Conservation (phyloP, 2,888 invertebrate species). For the Agonopterix subpropinquella region DNA sequence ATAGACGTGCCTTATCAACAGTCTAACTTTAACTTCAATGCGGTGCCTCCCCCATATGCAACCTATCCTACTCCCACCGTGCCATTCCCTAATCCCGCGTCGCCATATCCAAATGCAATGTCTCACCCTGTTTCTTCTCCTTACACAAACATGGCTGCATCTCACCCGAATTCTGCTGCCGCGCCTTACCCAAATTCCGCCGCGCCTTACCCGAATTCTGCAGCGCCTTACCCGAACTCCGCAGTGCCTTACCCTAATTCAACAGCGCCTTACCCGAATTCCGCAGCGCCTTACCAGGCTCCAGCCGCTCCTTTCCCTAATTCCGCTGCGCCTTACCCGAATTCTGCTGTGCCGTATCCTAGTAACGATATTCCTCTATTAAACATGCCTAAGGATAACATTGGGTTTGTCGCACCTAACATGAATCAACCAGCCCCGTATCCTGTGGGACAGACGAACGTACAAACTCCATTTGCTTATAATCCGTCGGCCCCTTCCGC, state of each 20-base stretch:
- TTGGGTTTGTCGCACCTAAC: neutral
- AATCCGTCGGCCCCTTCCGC: constrained; percentile 3
- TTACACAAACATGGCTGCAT: neutral
- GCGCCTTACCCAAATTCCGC: constrained; percentile 1
- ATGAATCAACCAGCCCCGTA: neutral
- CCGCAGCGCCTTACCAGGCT: too few species aligned
- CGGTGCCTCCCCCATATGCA: neutral
- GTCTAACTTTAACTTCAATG: constrained; percentile 3
- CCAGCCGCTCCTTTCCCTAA: too few species aligned
- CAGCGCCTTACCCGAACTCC: constrained; percentile 2
- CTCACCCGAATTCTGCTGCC: neutral
- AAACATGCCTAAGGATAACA: neutral
- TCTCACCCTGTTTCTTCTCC: neutral
- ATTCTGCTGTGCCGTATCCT: too few species aligned
- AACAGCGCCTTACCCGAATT: too few species aligned
- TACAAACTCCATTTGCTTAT: neutral
- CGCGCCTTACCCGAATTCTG: constrained; percentile 1
- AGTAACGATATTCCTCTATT: neutral
- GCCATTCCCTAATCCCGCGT: neutral
- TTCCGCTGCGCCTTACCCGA: too few species aligned
- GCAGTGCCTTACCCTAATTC: too few species aligned
- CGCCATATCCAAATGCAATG: neutral
- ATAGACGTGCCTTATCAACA: constrained; percentile 1
- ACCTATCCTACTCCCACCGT: neutral
- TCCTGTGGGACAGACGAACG: neutral